Base-by-base conservation (phyloP, 2,797 vertebrate species). In the Otolemur crassicaudatus region DNA sequence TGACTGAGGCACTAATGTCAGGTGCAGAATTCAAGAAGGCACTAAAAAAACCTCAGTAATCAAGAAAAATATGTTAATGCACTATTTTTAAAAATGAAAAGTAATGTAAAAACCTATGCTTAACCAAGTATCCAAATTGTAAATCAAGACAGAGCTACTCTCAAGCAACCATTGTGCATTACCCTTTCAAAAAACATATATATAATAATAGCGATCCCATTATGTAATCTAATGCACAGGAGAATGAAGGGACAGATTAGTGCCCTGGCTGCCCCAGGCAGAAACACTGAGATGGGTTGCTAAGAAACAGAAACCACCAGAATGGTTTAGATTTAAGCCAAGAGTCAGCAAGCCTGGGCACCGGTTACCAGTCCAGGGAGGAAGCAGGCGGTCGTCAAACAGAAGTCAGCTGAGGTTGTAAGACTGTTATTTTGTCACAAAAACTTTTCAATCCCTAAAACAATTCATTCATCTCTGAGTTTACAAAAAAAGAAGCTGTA, bases 281-380 rank as follows among this genome's bases (percentile, higher is more conserved):
- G 88, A 94, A 87, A 87, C 46, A 87, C n/a, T 53, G 58, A 95
- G 27, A 43, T 76, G 53, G 46, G 81, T 91, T 97, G 43, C 89
- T 92, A 90, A 87, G 82, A 93, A 43, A 94, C 61, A 87, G 72
- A 94, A 94, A 93, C 65, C 43, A 85, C 23, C 31, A 85, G 75
- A 94, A 94, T 70, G 31, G 91, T 95, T 95, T 69, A 87, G 80
- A 87, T 92, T 90, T 81, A 61, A 84, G 34, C 90, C 82, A 43
- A 75, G 19, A 77, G 7, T 87, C 76, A 73, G 49, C 76, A 95
- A 85, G 65, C 12, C 73, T 79, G 72, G 25, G 27, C 27, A n/a
- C 72, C 92, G 5, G 13, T 58, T 84, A 43, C 63, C 46, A 86
- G 17, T 61, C 56, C 46, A 90, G 58, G 60, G 17, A 96, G 17